Conservation (phyloP, 1,140 invertebrate species). For the Teleogryllus occipitalis region DNA sequence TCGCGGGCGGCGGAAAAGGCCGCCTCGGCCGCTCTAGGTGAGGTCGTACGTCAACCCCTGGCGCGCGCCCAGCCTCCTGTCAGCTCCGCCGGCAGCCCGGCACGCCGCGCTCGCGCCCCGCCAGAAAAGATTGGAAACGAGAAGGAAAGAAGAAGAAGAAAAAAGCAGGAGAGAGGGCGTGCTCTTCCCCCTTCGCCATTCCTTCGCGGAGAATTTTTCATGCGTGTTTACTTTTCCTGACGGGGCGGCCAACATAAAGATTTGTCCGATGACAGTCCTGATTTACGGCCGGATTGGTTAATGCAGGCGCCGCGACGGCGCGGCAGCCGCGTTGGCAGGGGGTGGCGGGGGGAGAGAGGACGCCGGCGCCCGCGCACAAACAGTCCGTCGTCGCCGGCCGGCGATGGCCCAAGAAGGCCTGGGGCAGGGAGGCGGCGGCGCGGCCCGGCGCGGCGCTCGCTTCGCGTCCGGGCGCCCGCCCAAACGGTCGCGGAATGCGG, state of each 20-base stretch:
- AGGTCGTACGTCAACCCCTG: not conserved
- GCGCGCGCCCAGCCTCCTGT: not conserved
- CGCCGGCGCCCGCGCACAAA: not conserved
- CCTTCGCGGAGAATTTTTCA: not conserved
- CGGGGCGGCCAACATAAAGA: not conserved
- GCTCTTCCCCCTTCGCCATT: not conserved
- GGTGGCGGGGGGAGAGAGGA: no score
- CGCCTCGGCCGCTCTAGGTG: not conserved
- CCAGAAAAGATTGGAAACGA: not conserved
- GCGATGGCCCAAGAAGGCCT: not conserved
- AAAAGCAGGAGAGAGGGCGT: no score
- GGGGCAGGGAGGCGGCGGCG: not conserved
- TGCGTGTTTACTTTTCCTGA: not conserved
- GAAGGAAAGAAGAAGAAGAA: not conserved
- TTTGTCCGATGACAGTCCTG: not conserved
- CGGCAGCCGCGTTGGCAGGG: not conserved
- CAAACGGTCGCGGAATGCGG: no score
- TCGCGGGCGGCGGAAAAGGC: not conserved
- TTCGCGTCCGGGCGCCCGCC: not conserved
- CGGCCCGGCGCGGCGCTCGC: not conserved
- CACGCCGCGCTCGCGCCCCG: not conserved
- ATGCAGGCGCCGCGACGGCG: not conserved
- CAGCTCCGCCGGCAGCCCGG: not conserved
- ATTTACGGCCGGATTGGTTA: not conserved
- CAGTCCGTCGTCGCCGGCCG: not conserved